Evolutionary conservation across 2,113 vertebrate genomes (phyloP).

Genomic region (Scartelaos histophorus): DNA sequence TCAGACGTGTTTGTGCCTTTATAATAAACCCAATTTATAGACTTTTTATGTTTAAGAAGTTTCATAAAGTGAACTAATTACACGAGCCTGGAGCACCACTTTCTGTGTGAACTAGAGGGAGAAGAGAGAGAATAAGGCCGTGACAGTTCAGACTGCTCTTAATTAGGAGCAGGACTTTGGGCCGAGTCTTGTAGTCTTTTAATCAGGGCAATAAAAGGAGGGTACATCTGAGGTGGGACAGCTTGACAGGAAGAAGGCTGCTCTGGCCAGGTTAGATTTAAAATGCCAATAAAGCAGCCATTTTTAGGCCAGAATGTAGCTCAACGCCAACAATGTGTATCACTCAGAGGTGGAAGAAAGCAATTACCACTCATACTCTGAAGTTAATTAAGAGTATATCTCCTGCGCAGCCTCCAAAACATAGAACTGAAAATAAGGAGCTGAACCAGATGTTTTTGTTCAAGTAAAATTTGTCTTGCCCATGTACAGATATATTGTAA

Average conservation of each 20-base stretch:
- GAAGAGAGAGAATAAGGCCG: conserved; percentile 18
- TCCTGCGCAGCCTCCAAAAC: not conserved
- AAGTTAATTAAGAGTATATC: not conserved
- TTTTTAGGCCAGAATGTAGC: not conserved
- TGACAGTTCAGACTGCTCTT: conserved; percentile 31
- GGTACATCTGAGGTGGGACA: conserved; percentile 22
- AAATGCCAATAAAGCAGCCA: conserved; percentile 6
- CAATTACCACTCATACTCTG: not conserved
- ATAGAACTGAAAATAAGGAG: not conserved
- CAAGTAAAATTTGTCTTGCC: too few relatives aligned
- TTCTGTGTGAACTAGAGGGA: conserved; percentile 26
- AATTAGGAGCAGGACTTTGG: conserved; percentile 44
- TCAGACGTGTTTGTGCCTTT: conserved; percentile 3
- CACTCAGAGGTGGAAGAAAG: conserved; percentile 28
- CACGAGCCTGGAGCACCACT: conserved; percentile 8
- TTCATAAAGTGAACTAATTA: conserved; percentile 19
- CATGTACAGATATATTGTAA: too few relatives aligned
- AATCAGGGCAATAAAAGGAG: conserved; percentile 37
- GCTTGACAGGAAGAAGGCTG: conserved; percentile 22
- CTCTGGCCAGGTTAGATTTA: conserved; percentile 4
- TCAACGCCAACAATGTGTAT: not conserved
- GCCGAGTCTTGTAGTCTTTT: conserved; percentile 26
- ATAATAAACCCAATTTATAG: conserved; percentile 17
- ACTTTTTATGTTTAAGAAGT: conserved; percentile 22
- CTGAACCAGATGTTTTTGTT: too few relatives aligned